phyloP scores from a whole-genome alignment of 1,140 invertebrate species.

The Andrena cerasifolii region DNA sequence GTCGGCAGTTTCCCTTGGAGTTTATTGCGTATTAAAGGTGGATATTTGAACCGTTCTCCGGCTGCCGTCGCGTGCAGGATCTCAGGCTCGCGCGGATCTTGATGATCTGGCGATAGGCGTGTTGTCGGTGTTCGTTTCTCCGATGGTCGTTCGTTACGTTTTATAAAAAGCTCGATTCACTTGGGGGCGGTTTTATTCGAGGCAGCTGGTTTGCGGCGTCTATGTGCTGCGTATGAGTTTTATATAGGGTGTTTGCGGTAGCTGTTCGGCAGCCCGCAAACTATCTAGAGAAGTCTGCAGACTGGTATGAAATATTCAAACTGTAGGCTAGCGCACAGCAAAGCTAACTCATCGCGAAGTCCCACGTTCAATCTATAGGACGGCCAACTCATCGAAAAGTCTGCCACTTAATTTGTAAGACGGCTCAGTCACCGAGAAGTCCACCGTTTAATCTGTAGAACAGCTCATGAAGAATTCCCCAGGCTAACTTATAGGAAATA shows the following conservation, averaged over 20 bases:
- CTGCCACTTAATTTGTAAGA: too few relatives aligned
- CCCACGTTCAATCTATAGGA: neutral
- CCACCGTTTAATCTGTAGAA: too few relatives aligned
- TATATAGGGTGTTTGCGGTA: too few relatives aligned
- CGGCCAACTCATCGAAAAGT: too few relatives aligned
- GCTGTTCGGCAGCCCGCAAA: too few relatives aligned
- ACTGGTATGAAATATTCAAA: neutral
- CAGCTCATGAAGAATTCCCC: conserved; percentile 6
- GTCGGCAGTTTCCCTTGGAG: neutral
- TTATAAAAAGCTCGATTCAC: neutral
- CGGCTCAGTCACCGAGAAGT: too few relatives aligned
- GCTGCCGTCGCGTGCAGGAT: neutral
- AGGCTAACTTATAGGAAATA: conserved; percentile 8
- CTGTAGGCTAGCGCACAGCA: neutral
- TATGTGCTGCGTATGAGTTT: too few relatives aligned
- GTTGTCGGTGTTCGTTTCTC: neutral
- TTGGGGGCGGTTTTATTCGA: neutral
- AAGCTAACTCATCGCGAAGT: conserved; percentile 32
- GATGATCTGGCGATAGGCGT: neutral
- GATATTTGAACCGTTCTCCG: conserved; percentile 32
- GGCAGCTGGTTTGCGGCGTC: too few relatives aligned
- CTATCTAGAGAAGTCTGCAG: neutral
- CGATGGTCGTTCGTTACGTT: neutral
- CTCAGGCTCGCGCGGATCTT: neutral
- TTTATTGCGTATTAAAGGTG: conserved; percentile 49